These are phyloP conservation scores for Synanthedon andrenaeformis DNA, from an alignment of 2,888 invertebrate genomes.

Conservation along the genomic window DNA sequence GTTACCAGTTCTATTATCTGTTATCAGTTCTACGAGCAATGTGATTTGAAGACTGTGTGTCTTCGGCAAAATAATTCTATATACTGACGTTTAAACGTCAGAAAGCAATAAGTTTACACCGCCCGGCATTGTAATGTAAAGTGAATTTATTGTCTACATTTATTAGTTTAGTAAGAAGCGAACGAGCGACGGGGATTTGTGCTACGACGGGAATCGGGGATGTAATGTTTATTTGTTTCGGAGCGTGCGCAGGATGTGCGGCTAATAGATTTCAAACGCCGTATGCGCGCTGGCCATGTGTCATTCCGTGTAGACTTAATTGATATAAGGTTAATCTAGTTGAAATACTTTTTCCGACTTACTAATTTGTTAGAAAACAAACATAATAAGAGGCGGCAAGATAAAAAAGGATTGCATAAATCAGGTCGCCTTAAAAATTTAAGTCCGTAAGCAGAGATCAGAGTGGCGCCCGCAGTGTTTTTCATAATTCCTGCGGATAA, in stretches of 20 bases:
- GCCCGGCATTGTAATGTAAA: conserved; percentile 41
- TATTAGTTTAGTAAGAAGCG: conserved; percentile 57
- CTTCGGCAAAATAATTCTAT: neutral
- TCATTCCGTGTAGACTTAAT: conserved; percentile 35
- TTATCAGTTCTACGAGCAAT: too few species aligned
- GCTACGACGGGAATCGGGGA: conserved; percentile 48
- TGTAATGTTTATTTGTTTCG: conserved; percentile 50
- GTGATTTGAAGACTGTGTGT: too few species aligned
- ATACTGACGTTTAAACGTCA: neutral
- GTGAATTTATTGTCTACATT: conserved; percentile 58
- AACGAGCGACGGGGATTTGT: conserved; percentile 46
- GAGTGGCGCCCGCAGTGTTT: conserved; percentile 15
- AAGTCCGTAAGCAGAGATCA: conserved; percentile 4
- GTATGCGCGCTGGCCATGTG: conserved; percentile 42
- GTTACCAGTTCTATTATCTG: too few species aligned
- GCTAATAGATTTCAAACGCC: conserved; percentile 27
- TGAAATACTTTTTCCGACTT: neutral
- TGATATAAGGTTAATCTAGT: neutral
- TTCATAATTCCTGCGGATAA: conserved; percentile 33
- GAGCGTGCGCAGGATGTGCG: conserved; percentile 52
- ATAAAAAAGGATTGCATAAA: neutral
- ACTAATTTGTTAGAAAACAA: conserved; percentile 28
- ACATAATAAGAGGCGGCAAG: neutral
- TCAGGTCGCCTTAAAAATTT: neutral
- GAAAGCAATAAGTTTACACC: conserved; percentile 13